Conservation (phyloP, 2,888 invertebrate genomes). For the Ichneumon xanthorius region DNA sequence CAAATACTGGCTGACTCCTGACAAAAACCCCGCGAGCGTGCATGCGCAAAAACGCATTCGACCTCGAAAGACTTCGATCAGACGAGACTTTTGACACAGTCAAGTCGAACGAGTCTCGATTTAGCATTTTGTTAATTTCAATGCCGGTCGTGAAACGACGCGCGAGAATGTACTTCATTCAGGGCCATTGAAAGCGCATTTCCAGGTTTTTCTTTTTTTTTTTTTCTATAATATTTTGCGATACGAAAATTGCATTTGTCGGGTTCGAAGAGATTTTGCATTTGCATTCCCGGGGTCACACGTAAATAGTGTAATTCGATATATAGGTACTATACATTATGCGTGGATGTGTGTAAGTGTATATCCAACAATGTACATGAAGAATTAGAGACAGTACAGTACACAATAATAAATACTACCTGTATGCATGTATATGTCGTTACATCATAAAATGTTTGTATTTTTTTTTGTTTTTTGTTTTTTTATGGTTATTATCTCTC, state of each 20-base stretch:
- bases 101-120: conserved; percentile 6
- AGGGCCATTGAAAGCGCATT: conserved; percentile 4
- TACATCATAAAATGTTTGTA: conserved; percentile 76
- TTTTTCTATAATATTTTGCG: not conserved
- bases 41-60: conserved; percentile 84
- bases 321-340: conserved; percentile 72
- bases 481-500: conserved; percentile 66
- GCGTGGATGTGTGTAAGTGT: conserved; percentile 73
- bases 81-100: conserved; percentile 29
- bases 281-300: conserved; percentile 82
- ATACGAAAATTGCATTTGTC: conserved; percentile 29
- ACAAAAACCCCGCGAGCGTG: conserved; percentile 84
- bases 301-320: conserved; percentile 80
- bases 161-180: conserved; percentile 7
- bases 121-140: conserved; percentile 1
- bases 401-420: conserved; percentile 84
- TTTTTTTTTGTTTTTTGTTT: conserved; percentile 65
- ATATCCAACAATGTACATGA: conserved; percentile 80
- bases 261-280: conserved; percentile 76
- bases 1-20: conserved; percentile 89
- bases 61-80: conserved; percentile 75
- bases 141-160: not conserved
- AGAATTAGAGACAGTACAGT: conserved; percentile 82
- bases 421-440: conserved; percentile 79
- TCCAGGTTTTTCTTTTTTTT: not conserved